phyloP scores from a whole-genome alignment of 2,888 invertebrate species.

The Harpalus rufipes region DNA sequence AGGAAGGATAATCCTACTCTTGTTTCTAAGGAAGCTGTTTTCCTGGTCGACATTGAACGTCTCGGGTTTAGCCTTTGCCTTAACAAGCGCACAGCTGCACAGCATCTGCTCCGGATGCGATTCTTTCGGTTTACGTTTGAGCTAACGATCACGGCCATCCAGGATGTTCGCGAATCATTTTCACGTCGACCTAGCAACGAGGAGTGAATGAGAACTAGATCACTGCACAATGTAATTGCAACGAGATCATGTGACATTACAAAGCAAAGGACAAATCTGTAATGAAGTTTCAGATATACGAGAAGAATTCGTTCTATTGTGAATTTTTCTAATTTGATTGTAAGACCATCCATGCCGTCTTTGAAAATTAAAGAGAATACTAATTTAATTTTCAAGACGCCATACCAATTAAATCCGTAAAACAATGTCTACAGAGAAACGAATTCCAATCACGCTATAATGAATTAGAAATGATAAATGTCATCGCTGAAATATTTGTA shows the following conservation, averaged over 20 bases:
- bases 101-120: slow-evolving; percentile 54
- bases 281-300: background rate
- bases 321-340: background rate
- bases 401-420: background rate
- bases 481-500: background rate
- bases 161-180: slow-evolving; percentile 9
- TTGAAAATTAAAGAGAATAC: background rate
- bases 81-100: slow-evolving; percentile 17
- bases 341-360: background rate
- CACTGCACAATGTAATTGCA: slow-evolving; percentile 12
- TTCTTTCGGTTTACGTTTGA: slow-evolving; percentile 57
- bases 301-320: background rate
- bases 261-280: background rate
- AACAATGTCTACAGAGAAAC: background rate
- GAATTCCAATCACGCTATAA: background rate
- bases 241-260: background rate
- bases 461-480: background rate
- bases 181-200: background rate
- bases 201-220: too few species aligned
- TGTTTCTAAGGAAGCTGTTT: too few species aligned
- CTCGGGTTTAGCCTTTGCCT: background rate
- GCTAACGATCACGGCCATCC: slow-evolving; percentile 17
- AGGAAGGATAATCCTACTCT: too few species aligned
- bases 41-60: slow-evolving; percentile 10
- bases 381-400: background rate